Conservation (phyloP, 2,113 vertebrate genomes). For the Cyanistes caeruleus region DNA sequence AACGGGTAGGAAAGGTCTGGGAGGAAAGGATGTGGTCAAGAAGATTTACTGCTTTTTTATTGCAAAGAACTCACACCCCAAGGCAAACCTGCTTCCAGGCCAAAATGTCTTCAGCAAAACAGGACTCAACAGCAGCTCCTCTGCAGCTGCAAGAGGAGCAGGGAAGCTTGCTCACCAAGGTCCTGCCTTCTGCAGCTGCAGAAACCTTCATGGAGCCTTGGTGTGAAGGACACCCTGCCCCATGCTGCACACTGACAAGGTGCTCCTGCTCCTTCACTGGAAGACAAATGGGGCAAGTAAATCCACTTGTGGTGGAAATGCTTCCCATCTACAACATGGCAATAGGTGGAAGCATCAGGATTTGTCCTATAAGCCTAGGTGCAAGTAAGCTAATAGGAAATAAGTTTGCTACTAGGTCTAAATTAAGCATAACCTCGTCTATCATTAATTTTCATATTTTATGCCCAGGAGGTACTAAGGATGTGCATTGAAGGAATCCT, state of each 20-base stretch:
- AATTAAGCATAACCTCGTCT: not conserved
- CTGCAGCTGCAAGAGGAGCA: not conserved
- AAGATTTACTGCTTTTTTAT: not conserved
- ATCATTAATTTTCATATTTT: not conserved
- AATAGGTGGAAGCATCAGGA: not conserved
- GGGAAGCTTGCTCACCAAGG: not conserved
- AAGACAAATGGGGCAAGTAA: not conserved
- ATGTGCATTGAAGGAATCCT: not conserved
- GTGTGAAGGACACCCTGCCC: fast-evolving
- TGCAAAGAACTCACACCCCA: not conserved
- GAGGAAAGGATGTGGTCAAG: not conserved
- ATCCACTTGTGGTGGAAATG: not conserved
- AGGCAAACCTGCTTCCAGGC: not conserved
- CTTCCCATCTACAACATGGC: not conserved
- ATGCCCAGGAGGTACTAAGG: not conserved
- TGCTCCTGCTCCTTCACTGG: not conserved
- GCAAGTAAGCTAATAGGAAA: not conserved
- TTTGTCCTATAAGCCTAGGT: not conserved
- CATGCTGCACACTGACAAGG: not conserved
- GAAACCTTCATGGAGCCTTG: not conserved
- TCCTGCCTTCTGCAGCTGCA: not conserved
- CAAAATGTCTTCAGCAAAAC: not conserved
- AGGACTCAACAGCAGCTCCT: not conserved
- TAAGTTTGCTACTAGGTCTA: not conserved
- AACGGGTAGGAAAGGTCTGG: not conserved